A percentile compares a stretch with the other conserved stretches of the same genome.
These are phyloP conservation scores for Trypoxylon attenuatum DNA, from an alignment of 2,888 invertebrate genomes.

Conservation along the genomic window DNA sequence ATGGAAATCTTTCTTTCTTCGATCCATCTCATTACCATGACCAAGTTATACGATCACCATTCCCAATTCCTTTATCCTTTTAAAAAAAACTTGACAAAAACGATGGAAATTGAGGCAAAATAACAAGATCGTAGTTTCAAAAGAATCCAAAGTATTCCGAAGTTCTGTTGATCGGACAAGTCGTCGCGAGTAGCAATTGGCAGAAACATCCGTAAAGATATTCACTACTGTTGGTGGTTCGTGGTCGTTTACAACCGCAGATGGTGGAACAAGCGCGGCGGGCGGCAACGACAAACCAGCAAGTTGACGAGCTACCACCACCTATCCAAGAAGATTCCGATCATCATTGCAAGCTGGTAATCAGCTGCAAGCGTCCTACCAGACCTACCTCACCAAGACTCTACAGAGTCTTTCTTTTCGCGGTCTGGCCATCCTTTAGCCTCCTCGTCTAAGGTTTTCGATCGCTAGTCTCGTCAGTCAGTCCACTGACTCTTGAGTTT, in stretches of 20 bases:
- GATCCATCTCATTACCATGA: too few relatives aligned
- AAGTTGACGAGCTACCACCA: conserved; percentile 48
- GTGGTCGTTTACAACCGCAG: conserved; percentile 47
- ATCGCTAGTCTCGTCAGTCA: neutral
- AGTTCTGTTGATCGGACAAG: too few relatives aligned
- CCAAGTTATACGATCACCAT: too few relatives aligned
- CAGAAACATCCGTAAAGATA: too few relatives aligned
- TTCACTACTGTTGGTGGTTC: conserved; percentile 39
- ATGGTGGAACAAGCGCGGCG: conserved; percentile 16
- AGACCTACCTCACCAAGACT: too few relatives aligned
- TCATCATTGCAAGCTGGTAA: conserved; percentile 59
- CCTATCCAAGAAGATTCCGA: conserved; percentile 49
- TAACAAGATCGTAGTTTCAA: too few relatives aligned
- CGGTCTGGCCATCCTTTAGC: conserved; percentile 26
- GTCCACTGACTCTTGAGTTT: neutral
- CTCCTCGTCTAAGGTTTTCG: neutral
- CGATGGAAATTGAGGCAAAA: too few relatives aligned
- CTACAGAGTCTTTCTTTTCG: conserved; percentile 25
- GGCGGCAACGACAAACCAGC: conserved; percentile 43
- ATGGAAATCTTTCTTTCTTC: too few relatives aligned
- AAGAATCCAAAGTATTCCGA: too few relatives aligned
- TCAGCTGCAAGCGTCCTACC: conserved; percentile 53
- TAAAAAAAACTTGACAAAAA: too few relatives aligned
- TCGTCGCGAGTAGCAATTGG: too few relatives aligned
- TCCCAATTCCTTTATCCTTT: too few relatives aligned